phyloP scores from a whole-genome alignment of 2,797 vertebrate species.

The Lerista edwardsae region DNA sequence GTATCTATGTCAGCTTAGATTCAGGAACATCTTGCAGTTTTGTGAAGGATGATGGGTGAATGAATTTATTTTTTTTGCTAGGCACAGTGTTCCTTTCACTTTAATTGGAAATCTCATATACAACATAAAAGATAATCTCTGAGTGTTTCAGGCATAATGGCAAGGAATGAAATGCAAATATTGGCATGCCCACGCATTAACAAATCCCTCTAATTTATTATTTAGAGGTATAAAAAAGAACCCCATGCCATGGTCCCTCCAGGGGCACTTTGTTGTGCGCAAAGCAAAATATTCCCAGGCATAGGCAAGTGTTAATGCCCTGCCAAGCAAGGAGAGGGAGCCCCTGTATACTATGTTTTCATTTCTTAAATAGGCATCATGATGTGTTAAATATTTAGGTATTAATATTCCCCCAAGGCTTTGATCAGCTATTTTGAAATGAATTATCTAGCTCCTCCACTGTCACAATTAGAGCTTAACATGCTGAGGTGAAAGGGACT shows the following conservation, averaged over 20 bases:
- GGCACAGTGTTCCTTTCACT: not conserved
- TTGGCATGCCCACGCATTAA: not conserved
- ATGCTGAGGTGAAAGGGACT: constrained; percentile 73
- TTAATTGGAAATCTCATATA: not conserved
- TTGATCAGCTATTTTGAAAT: constrained; percentile 72
- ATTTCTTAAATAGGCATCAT: constrained; percentile 63
- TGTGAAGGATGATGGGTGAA: constrained; percentile 23
- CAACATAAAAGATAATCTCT: constrained; percentile 19
- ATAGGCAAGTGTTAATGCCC: constrained; percentile 16
- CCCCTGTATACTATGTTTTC: constrained; percentile 46
- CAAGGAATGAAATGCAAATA: constrained; percentile 49
- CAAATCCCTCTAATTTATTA: constrained; percentile 40
- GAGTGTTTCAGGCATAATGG: constrained; percentile 27
- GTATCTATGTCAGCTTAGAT: not conserved
- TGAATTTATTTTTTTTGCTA: not conserved
- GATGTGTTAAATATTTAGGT: constrained; percentile 76
- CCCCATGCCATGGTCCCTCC: constrained; percentile 34
- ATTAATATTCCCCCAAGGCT: constrained; percentile 69
- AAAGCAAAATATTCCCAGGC: constrained; percentile 40
- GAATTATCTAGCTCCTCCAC: constrained; percentile 64
- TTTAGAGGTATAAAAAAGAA: constrained; percentile 17
- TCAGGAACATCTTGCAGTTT: not conserved
- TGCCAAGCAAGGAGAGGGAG: constrained; percentile 38
- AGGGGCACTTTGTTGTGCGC: constrained; percentile 16
- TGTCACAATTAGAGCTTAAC: constrained; percentile 75